Conservation (phyloP, 2,888 invertebrate species). For the Athalia cordata region DNA sequence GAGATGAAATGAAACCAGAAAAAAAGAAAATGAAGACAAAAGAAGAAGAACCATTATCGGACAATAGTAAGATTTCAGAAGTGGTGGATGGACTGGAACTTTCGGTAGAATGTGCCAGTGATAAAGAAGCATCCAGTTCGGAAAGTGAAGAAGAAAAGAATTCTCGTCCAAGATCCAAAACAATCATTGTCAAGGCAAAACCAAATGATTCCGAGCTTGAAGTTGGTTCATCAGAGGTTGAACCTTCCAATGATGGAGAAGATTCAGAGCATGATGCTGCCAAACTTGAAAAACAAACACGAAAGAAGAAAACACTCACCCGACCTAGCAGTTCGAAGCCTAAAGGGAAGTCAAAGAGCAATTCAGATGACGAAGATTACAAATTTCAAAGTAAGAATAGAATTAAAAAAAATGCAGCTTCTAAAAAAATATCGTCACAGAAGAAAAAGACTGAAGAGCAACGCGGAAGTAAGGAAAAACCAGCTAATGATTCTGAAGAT, state of each 20-base stretch:
- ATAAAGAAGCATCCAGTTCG: slow-evolving; percentile 63
- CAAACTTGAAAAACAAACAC: slow-evolving; percentile 50
- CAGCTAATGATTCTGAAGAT: slow-evolving; percentile 62
- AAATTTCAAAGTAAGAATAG: slow-evolving; percentile 64
- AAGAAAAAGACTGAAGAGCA: neutral
- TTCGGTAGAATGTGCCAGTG: slow-evolving; percentile 69
- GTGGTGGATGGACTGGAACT: slow-evolving; percentile 68
- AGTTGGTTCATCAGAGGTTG: slow-evolving; percentile 59
- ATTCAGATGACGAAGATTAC: slow-evolving; percentile 67
- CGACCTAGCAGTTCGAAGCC: slow-evolving; percentile 59
- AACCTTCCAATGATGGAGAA: slow-evolving; percentile 55
- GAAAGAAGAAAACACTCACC: slow-evolving; percentile 56
- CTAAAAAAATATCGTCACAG: slow-evolving; percentile 29
- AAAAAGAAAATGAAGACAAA: slow-evolving; percentile 31
- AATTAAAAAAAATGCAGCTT: slow-evolving; percentile 52
- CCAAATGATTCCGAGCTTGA: slow-evolving; percentile 69
- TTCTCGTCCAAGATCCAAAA: slow-evolving; percentile 61
- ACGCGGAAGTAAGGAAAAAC: slow-evolving; percentile 56
- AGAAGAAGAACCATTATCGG: slow-evolving; percentile 5
- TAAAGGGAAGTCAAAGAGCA: slow-evolving; percentile 62
- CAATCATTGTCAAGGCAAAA: slow-evolving; percentile 66
- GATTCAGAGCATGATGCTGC: slow-evolving; percentile 1
- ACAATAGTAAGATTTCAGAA: slow-evolving; percentile 55
- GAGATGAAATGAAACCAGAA: slow-evolving; percentile 23
- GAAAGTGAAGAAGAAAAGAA: slow-evolving; percentile 60